Conservation (phyloP, 2,888 invertebrate genomes). For the Tupiocoris notatus region DNA sequence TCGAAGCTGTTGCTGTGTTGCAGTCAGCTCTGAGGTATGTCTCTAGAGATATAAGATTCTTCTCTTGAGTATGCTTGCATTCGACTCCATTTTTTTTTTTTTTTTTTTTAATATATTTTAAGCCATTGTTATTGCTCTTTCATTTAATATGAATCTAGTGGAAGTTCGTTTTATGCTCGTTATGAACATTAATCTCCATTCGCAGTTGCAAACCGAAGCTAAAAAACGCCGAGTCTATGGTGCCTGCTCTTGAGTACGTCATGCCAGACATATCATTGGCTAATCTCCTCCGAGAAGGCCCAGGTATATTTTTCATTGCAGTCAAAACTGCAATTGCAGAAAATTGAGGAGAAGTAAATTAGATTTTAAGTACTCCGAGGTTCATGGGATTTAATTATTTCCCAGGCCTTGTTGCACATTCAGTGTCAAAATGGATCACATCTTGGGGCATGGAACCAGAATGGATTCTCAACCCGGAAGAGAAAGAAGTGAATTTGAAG, state of each 20-base stretch:
- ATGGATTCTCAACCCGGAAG: conserved; percentile 35
- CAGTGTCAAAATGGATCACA: conserved; percentile 81
- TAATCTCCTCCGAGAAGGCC: conserved; percentile 55
- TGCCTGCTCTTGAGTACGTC: conserved; percentile 49
- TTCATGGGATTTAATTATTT: too few relatives aligned
- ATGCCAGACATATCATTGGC: conserved; percentile 53
- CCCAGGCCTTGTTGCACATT: conserved; percentile 80
- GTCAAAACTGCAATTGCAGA: too few relatives aligned
- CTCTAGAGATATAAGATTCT: too few relatives aligned
- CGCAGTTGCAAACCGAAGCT: conserved; percentile 38
- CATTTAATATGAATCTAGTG: too few relatives aligned
- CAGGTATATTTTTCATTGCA: conserved; percentile 52
- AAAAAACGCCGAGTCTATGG: conserved; percentile 10
- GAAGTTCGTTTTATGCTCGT: too few relatives aligned
- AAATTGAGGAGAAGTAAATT: neutral
- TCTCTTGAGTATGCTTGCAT: too few relatives aligned
- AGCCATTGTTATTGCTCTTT: conserved; percentile 3
- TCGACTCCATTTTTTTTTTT: conserved; percentile 18
- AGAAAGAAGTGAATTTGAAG: neutral
- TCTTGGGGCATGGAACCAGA: conserved; percentile 47
- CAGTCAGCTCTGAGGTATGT: conserved; percentile 54
- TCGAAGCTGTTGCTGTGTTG: conserved; percentile 82
- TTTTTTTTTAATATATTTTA: conserved; percentile 18
- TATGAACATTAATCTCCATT: too few relatives aligned
- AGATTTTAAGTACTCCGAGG: neutral